Evolutionary conservation across 1,140 invertebrate genomes (phyloP), one percentile per base, ranked within the genome.

Genomic region (Amyelois transitella): DNA sequence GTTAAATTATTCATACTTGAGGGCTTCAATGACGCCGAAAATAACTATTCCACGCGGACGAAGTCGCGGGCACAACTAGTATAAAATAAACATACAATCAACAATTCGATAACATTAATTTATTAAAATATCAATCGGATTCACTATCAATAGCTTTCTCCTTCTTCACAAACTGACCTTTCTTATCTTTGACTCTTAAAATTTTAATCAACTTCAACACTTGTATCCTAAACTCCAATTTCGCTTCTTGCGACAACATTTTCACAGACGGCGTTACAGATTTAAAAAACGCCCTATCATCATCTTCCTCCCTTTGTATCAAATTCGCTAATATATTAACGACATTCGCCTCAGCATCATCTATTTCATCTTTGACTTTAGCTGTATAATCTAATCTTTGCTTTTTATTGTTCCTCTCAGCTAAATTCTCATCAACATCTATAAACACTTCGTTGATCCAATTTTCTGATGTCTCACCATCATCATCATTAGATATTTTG

Each of bases 281-380:
- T 14, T 67, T 77, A 48, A 81, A 81, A 57, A 77, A 81, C 0
- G 73, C 64, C 21, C 68, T 67, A 18, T 77, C 71, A 47, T 77
- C 71, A 18, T 80, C 75, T 7, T 76, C 71, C 20, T 81, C 75
- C 43, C 61, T 67, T 6, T 67, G 60, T 20, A 76, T 60, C 28
- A 78, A 50, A 51, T 63, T 74, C 6, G 62, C 64, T 7, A 76
- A 58, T 0, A 78, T 21, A 0, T 54, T 18, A 0, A 69, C 62
- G 3, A 76, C 38, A 51, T 60, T 71, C 5, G 74, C 69, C 0
- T 62, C 55, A 10, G 38, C 17, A 3, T 52, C 43, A 25, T 12
- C 62, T 44, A 62, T 61, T 12, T 51, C 18, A 3, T 62, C 57
- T 38, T 50, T 49, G 0, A 24, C 21, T 51, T 24, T 49, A 18